Percentiles rank a stretch among this genome's conserved stretches.
phyloP scores from a whole-genome alignment of 1,140 invertebrate species.

The Rhopalosiphum maidis region DNA sequence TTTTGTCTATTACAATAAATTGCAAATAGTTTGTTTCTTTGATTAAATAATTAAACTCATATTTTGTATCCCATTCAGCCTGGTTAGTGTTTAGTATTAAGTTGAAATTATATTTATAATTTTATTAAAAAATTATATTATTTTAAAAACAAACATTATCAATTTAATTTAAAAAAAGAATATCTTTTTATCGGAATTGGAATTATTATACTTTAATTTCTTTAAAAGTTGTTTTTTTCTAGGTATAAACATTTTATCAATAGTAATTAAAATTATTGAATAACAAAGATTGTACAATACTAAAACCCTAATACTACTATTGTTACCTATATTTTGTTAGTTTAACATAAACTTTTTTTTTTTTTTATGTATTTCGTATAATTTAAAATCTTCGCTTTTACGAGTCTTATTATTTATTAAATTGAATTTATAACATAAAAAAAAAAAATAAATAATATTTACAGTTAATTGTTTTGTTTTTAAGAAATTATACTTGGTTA shows the following conservation, averaged over 20 bases:
- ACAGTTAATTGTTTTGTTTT: too few species aligned
- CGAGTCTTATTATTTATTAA: background rate
- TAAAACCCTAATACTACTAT: background rate
- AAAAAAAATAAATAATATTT: background rate
- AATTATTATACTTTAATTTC: too few species aligned
- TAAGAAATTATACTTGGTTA: background rate
- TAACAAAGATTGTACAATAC: background rate
- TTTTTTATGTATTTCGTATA: too few species aligned
- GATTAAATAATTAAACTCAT: too few species aligned
- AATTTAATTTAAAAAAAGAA: background rate
- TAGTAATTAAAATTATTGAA: too few species aligned
- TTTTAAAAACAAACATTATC: background rate
- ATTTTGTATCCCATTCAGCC: too few species aligned
- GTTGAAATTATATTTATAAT: background rate
- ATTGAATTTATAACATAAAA: background rate
- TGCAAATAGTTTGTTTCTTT: too few species aligned
- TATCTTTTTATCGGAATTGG: background rate
- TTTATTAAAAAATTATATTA: background rate
- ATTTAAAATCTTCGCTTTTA: background rate
- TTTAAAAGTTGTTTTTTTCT: too few species aligned
- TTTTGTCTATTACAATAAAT: too few species aligned
- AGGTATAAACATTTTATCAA: too few species aligned
- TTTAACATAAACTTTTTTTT: background rate
- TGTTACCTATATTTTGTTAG: background rate
- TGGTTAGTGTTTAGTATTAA: too few species aligned